Conservation (phyloP, 2,113 vertebrate species). For the Xiphophorus maculatus region DNA sequence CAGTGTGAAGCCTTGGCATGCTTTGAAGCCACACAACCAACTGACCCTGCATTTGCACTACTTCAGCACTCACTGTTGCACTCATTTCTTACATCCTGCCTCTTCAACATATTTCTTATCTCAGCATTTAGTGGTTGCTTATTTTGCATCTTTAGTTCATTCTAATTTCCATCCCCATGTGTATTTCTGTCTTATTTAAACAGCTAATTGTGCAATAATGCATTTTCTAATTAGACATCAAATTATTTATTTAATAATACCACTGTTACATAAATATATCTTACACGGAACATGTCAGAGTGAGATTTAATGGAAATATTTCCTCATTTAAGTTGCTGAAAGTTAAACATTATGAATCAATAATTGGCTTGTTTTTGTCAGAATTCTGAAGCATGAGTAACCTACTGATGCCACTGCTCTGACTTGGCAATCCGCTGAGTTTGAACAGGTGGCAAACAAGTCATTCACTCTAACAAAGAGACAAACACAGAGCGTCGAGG, state of each 20-base stretch:
- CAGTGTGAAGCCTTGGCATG: neutral
- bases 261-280: constrained; percentile 7
- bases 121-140: constrained; percentile 1
- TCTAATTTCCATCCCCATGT: neutral
- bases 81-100: neutral
- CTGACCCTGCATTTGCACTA: constrained; percentile 24
- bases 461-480: constrained; percentile 47
- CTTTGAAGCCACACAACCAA: constrained; percentile 29
- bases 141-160: constrained; percentile 3
- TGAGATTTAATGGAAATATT: neutral
- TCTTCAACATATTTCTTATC: neutral
- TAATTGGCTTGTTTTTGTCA: constrained; percentile 3
- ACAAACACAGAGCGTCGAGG: constrained; percentile 32
- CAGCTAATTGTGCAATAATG: constrained; percentile 1
- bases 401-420: constrained; percentile 12
- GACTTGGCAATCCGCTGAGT: constrained; percentile 20
- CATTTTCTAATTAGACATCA: constrained; percentile 21
- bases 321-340: neutral
- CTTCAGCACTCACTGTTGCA: constrained; percentile 1
- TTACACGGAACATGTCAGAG: neutral
- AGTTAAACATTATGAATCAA: constrained; percentile 5
- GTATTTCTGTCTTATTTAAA: constrained; percentile 19
- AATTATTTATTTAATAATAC: constrained; percentile 24
- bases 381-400: constrained; percentile 1
- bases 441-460: constrained; percentile 61